Conservation (phyloP, 2,113 vertebrate species). For the Heliornis fulica region DNA sequence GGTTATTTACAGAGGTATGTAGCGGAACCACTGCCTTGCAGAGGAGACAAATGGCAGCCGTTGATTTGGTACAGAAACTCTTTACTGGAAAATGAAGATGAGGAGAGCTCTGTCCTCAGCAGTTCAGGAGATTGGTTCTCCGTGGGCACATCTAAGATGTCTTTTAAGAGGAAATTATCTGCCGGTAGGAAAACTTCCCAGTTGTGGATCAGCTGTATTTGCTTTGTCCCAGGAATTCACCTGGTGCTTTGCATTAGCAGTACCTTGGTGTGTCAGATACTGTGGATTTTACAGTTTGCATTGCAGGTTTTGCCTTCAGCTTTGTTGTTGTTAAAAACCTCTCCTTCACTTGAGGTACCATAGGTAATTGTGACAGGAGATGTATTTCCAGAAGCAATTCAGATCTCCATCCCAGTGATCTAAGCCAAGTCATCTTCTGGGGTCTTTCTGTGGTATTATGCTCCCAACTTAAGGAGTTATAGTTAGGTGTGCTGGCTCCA, state of each 20-base stretch:
- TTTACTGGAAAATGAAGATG: constrained; percentile 82
- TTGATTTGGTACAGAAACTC: constrained; percentile 83
- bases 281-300: neutral
- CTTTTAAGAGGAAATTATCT: constrained; percentile 70
- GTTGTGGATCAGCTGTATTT: neutral
- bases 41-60: constrained; percentile 82
- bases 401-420: neutral
- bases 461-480: neutral
- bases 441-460: neutral
- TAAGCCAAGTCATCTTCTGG: neutral
- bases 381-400: neutral
- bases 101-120: constrained; percentile 75
- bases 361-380: neutral
- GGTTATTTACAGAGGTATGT: constrained; percentile 82
- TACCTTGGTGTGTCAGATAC: neutral
- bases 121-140: constrained; percentile 60
- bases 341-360: too few relatives aligned
- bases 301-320: neutral
- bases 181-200: constrained; percentile 67
- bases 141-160: constrained; percentile 39
- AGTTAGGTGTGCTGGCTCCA: neutral
- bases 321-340: neutral
- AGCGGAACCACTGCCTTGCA: constrained; percentile 69
- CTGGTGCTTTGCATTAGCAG: neutral
- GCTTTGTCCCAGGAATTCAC: neutral